Evolutionary conservation across 1,140 invertebrate genomes (phyloP).

Genomic region (Chironomus striatipennis): DNA sequence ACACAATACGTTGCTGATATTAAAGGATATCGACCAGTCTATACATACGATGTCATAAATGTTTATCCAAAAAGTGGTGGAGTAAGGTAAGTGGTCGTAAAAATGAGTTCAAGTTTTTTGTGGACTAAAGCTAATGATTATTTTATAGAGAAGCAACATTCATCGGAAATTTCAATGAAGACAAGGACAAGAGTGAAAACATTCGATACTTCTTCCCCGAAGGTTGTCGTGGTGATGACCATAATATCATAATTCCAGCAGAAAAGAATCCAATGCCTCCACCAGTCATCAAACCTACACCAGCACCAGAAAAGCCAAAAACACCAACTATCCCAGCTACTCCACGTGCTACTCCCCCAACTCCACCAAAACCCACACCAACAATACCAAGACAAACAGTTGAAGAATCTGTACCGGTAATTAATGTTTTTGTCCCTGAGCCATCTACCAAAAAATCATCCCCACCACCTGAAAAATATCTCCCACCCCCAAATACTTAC

Average conservation of each 20-base stretch:
- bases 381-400: too few species aligned
- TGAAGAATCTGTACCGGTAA: too few species aligned
- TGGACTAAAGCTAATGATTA: background rate
- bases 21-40: slow-evolving; percentile 8
- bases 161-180: background rate
- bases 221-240: background rate
- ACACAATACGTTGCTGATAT: background rate
- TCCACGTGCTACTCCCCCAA: background rate
- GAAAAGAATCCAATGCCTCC: background rate
- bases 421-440: too few species aligned
- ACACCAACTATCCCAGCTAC: background rate
- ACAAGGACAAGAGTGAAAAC: background rate
- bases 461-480: background rate
- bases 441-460: too few species aligned
- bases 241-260: background rate
- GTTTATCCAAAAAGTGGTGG: background rate
- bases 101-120: background rate
- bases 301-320: background rate
- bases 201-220: slow-evolving; percentile 11
- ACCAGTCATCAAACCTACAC: background rate
- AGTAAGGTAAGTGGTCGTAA: background rate
- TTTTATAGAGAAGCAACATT: slow-evolving; percentile 6
- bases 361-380: background rate
- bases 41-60: background rate
- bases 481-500: background rate